A percentile compares a stretch with the other conserved stretches of the same genome.
Evolutionary conservation across 2,888 invertebrate genomes (phyloP).

Genomic region (Chesias legatella): DNA sequence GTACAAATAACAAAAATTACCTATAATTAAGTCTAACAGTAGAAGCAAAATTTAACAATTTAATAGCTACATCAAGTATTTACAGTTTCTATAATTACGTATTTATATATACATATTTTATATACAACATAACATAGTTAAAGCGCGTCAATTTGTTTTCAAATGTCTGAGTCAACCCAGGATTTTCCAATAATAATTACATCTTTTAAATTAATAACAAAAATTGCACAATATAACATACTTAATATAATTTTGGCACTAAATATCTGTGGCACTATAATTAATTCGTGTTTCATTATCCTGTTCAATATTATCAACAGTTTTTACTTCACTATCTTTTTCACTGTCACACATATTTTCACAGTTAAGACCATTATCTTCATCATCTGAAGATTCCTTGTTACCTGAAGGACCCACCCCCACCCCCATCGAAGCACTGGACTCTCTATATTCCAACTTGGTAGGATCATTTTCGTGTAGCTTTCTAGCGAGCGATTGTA

Average conservation of each 20-base stretch:
- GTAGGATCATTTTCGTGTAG: constrained; percentile 90
- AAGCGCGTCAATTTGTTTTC: constrained; percentile 76
- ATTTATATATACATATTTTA: constrained; percentile 22
- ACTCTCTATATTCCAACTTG: constrained; percentile 84
- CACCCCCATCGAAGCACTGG: constrained; percentile 52
- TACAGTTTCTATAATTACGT: constrained; percentile 51
- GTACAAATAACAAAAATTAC: constrained; percentile 61
- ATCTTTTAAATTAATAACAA: constrained; percentile 67
- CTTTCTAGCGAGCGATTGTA: constrained; percentile 89
- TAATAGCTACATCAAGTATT: constrained; percentile 69
- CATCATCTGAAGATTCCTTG: constrained; percentile 80
- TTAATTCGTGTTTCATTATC: constrained; percentile 70
- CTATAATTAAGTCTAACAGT: constrained; percentile 64
- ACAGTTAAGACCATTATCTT: constrained; percentile 52
- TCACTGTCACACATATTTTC: constrained; percentile 67
- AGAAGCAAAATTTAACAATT: constrained; percentile 75
- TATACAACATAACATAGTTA: constrained; percentile 63
- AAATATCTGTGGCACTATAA: constrained; percentile 82
- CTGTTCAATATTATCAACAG: constrained; percentile 63
- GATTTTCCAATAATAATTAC: constrained; percentile 59
- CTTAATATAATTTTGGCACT: constrained; percentile 83
- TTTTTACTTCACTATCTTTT: constrained; percentile 71
- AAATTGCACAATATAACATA: constrained; percentile 78
- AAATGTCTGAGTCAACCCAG: constrained; percentile 67
- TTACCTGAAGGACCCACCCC: constrained; percentile 52